phyloP scores from a whole-genome alignment of 2,888 invertebrate species.

The Chrysomela aeneicollis region DNA sequence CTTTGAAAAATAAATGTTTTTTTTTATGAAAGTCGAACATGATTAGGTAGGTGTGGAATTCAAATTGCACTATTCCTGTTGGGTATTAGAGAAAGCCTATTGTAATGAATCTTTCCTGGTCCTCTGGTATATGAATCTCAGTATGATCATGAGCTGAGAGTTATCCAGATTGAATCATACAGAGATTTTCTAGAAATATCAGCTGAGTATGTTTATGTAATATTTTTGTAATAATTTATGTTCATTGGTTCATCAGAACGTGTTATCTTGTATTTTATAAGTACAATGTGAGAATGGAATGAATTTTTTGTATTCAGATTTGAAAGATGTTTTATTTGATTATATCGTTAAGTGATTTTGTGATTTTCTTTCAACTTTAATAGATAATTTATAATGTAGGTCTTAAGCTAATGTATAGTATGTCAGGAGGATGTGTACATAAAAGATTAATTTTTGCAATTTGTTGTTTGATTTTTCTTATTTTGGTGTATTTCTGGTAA shows the following conservation, averaged over 20 bases:
- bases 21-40: background rate
- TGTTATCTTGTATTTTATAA: conserved; percentile 37
- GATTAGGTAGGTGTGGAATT: background rate
- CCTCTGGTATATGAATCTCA: background rate
- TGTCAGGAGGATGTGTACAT: conserved; percentile 41
- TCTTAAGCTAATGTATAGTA: conserved; percentile 42
- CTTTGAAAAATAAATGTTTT: too few species aligned
- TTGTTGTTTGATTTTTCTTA: conserved; percentile 8
- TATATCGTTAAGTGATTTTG: conserved; percentile 32
- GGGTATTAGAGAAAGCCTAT: background rate
- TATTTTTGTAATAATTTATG: conserved; percentile 21
- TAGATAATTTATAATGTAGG: conserved; percentile 39
- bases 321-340: conserved; percentile 25
- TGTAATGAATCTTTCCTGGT: background rate
- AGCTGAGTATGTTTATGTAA: background rate
- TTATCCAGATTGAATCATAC: background rate
- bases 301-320: conserved; percentile 39
- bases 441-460: conserved; percentile 45
- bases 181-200: background rate
- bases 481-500: background rate
- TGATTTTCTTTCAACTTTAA: conserved; percentile 35
- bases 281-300: conserved; percentile 37
- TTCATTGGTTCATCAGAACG: conserved; percentile 19
- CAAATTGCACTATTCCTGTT: background rate
- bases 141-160: background rate